Conservation (phyloP, 2,113 vertebrate genomes). For the Nyctereutes procyonoides region DNA sequence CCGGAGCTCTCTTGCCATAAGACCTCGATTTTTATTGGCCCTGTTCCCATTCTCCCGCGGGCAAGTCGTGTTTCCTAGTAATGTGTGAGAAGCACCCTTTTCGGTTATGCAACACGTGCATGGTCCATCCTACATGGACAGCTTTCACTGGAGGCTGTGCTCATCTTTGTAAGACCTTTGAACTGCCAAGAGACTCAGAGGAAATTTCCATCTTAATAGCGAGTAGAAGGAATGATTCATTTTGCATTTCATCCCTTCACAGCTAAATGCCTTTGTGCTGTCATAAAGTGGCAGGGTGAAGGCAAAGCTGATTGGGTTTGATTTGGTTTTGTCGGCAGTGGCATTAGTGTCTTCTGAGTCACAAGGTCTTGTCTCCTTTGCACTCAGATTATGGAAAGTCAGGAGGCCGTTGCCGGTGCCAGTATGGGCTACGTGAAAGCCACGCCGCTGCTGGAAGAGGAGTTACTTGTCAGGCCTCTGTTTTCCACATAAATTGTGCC, state of each 20-base stretch:
- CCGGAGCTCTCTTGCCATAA: background rate
- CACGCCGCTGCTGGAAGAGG: accelerated
- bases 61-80: background rate
- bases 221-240: background rate
- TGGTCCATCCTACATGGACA: background rate
- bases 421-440: background rate
- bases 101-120: background rate
- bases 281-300: background rate
- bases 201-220: background rate
- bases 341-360: background rate
- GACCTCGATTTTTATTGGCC: background rate
- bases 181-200: background rate
- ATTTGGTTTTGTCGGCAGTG: no score
- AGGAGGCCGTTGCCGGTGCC: background rate
- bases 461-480: background rate
- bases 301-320: background rate
- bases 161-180: background rate
- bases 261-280: background rate
- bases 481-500: background rate
- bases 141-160: background rate
- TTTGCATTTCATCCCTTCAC: background rate
- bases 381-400: background rate
- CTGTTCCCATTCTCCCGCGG: background rate
- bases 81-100: background rate
- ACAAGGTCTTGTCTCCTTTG: background rate